These are phyloP conservation scores for Embidobia sp. DNA, from an alignment of 2,888 invertebrate species.

Conservation along the genomic window DNA sequence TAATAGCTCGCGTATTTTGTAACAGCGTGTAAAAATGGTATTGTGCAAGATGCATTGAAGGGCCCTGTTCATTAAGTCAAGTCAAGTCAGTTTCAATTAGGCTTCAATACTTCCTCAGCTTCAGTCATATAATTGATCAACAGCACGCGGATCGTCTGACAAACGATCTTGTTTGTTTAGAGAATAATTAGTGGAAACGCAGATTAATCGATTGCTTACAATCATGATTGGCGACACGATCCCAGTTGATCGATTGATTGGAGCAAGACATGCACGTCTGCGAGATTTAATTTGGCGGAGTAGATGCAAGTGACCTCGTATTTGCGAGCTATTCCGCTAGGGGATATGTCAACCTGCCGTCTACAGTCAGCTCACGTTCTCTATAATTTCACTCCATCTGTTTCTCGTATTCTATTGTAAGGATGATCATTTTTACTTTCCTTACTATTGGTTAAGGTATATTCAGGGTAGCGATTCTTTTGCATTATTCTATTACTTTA, in stretches of 20 bases:
- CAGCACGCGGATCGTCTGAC: no score
- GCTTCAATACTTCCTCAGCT: no score
- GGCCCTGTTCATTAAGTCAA: conserved; percentile 13
- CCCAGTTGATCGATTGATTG: no score
- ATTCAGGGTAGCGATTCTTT: conserved; percentile 1
- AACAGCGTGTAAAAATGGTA: conserved; percentile 69
- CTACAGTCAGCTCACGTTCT: conserved; percentile 9
- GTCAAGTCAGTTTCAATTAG: conserved; percentile 14
- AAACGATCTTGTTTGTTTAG: no score
- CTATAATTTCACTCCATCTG: neutral
- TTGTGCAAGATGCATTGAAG: conserved; percentile 69
- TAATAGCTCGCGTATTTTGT: conserved; percentile 69
- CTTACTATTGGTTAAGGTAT: no score
- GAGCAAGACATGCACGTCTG: no score
- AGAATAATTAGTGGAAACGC: no score
- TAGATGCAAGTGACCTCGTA: conserved; percentile 6
- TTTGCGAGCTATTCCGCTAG: no score
- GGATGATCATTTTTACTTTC: conserved; percentile 6
- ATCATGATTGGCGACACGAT: no score
- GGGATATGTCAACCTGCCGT: conserved; percentile 15
- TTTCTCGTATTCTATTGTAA: neutral
- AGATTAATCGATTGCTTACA: no score
- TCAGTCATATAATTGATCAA: neutral
- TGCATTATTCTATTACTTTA: no score
- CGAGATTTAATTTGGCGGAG: no score